Evolutionary conservation across 2,888 invertebrate species (phyloP), one percentile per base, ranked within the genome.

Genomic region (Xestobium rufovillosum): DNA sequence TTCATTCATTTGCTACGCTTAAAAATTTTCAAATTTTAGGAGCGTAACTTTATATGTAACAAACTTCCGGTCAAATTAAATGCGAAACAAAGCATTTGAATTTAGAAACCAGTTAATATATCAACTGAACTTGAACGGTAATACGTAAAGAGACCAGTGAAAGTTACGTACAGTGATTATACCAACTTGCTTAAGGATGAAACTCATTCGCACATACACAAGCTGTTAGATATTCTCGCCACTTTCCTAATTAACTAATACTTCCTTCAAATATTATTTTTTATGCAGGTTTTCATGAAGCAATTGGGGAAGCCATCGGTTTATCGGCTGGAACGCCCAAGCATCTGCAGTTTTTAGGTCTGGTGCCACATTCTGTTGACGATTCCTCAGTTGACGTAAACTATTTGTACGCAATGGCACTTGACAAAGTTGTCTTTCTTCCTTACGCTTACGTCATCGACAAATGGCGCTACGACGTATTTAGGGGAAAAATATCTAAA

Each of bases 251-350:
- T 4, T 9, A 27, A 6, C 4, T 27, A 23, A 23, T 27, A 4
- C n/a, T 4, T 6, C 12, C 4, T 8, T n/a, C 4, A 27, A 27
- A 27, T 8, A 10, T 27, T 12, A n/a, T n/a, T n/a, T n/a, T n/a
- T n/a, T 49, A 58, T 55, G 3, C 68, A 79, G 92, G 89, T 48
- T 92, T 94, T 60, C 92, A 94, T 60, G 92, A 94, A 65, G 92
- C 91, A 0, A 76, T 92, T 10, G 92, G 92, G 1, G 92, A 94
- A 65, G 83, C 89, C 0, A 77, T 94, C 14, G 83, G 87, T 0
- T 70, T 94, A 1, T 89, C 90, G 0, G 82, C 89, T 0, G 76
- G 83, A 0, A 88, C 90, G 0, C 88, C 91, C 0, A 77, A 77
- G 39, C 92, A 94, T 61, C 73, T 92, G 4, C 83, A 87, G 55